Base-by-base conservation (phyloP, 1,140 invertebrate genomes). In the Formica exsecta region DNA sequence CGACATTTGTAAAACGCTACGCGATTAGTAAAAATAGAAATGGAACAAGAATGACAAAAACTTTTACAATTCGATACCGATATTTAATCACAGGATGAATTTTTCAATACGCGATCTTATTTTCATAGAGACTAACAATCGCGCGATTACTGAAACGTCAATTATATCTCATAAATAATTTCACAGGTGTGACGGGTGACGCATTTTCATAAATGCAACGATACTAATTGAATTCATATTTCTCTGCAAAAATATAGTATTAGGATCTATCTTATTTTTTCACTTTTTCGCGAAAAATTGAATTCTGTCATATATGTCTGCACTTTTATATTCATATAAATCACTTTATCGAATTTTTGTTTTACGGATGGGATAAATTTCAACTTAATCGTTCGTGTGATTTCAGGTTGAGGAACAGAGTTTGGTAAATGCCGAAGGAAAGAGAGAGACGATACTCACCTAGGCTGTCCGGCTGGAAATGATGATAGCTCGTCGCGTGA, bases 401-500 rank as follows among this genome's bases (percentile, higher is more conserved):
- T 36, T 22, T 19, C 29, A 29, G 6, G 13, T 59, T 13, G 8
- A 22, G 22, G 16, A 85, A 41, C 19, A 19, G 13, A 77, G 44
- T 76, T 65, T 77, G 32, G 16, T 64, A 38, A 51, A 64, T 19
- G 19, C 36, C 2, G 3, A 38, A 11, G 22, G 2, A 19, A 13
- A 41, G 13, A 4, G 44, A 48, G 44, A 48, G 9, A 13, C n/a
- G 57, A 92, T 32, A 32, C 93, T 94, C 51, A 95, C 94, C 93
- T 36, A 95, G 91, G 90, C 74, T 94, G 73, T 94, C 94, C 11
- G 94, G 94, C 75, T 95, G 94, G 75, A 95, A 95, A 85, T 95
- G 94, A 90, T 95, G 94, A 90, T 95, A 94, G 70, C 93, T 90
- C 16, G 94, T 94, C 16, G 94, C 93, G 76, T 95, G 94, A 88